A percentile compares a stretch with the other conserved stretches of the same genome.
Evolutionary conservation across 1,140 invertebrate species (phyloP).

Genomic region (Coenobita brevimanus): DNA sequence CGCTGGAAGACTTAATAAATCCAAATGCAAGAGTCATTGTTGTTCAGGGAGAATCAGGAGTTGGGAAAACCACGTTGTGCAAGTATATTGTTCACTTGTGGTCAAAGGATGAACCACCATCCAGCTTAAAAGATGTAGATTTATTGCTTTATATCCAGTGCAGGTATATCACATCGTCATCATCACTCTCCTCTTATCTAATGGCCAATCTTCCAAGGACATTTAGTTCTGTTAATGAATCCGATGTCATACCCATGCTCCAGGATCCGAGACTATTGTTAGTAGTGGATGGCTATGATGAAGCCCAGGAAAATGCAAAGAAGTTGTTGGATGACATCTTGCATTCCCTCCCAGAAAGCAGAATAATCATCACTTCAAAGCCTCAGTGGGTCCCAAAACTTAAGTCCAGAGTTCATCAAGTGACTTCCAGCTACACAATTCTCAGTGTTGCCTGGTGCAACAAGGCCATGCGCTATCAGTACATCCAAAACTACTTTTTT

Average conservation of each 20-base stretch:
- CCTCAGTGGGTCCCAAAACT: conserved; percentile 34
- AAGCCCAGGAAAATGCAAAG: conserved; percentile 23
- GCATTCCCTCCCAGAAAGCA: conserved; percentile 15
- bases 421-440: background rate
- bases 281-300: conserved; percentile 40
- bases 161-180: conserved; percentile 15
- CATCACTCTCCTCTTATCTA: conserved; percentile 5
- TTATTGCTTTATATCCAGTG: conserved; percentile 33
- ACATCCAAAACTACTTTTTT: conserved; percentile 1
- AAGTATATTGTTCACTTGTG: conserved; percentile 22
- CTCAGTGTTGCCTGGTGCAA: background rate
- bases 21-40: background rate
- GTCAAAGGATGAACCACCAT: background rate
- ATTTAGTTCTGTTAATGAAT: background rate
- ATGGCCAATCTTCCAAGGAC: background rate
- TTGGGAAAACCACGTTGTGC: conserved; percentile 29
- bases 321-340: conserved; percentile 10
- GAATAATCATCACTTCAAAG: conserved; percentile 26
- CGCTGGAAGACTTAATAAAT: background rate
- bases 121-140: conserved; percentile 1
- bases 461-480: background rate
- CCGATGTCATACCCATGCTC: conserved; percentile 29
- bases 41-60: conserved; percentile 11
- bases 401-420: background rate
- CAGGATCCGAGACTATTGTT: background rate